A percentile compares a stretch with the other conserved stretches of the same genome.
Evolutionary conservation across 2,888 invertebrate species (phyloP).

Genomic region (Drosophila helvetica): DNA sequence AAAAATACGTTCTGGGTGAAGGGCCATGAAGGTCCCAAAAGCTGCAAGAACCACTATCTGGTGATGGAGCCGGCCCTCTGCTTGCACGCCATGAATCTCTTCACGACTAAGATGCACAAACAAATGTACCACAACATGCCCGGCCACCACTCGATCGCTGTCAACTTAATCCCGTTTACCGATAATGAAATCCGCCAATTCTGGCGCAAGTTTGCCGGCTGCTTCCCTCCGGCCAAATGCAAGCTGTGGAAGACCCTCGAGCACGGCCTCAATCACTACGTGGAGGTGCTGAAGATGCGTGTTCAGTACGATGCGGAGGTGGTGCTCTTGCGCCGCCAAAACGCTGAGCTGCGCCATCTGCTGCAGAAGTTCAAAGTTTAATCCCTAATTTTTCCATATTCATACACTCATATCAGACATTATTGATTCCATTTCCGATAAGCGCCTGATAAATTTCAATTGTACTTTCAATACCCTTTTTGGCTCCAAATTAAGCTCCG

Average conservation of each 20-base stretch:
- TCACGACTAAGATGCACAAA: slow-evolving; percentile 54
- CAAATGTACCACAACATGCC: slow-evolving; percentile 52
- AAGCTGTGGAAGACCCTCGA: slow-evolving; percentile 87
- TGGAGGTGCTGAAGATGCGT: slow-evolving; percentile 85
- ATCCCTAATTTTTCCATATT: background rate
- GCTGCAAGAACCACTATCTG: slow-evolving; percentile 86
- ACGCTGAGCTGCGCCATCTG: slow-evolving; percentile 88
- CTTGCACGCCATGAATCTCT: slow-evolving; percentile 83
- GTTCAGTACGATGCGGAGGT: slow-evolving; percentile 88
- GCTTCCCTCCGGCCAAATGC: slow-evolving; percentile 87
- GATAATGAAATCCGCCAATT: slow-evolving; percentile 85
- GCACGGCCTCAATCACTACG: slow-evolving; percentile 82
- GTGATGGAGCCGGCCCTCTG: slow-evolving; percentile 89
- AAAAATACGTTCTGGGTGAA: slow-evolving; percentile 7
- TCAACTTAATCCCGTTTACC: slow-evolving; percentile 59
- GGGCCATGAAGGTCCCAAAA: background rate
- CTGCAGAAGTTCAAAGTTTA: slow-evolving; percentile 85
- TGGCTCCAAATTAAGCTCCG: too few species aligned
- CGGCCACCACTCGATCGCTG: slow-evolving; percentile 37
- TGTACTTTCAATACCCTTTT: too few species aligned
- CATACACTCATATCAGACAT: background rate
- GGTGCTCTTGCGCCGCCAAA: slow-evolving; percentile 87
- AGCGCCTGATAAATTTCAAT: too few species aligned
- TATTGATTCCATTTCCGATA: background rate
- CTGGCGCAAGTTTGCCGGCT: slow-evolving; percentile 88